Evolutionary conservation across 1,140 invertebrate species (phyloP), one percentile per base, ranked within the genome.

Genomic region (Drosophila tristis): DNA sequence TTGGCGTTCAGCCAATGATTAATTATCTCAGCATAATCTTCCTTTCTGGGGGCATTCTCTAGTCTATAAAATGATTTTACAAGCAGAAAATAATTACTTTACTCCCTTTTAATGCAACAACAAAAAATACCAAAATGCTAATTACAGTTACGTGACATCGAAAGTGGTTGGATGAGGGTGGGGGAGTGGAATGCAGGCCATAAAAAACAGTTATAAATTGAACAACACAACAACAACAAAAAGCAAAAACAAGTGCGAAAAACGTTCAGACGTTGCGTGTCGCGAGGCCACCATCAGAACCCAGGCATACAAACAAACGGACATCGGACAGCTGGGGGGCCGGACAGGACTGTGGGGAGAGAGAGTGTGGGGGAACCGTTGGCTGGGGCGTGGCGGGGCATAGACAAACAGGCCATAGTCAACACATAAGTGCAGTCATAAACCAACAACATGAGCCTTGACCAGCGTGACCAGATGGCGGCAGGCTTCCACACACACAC

Each of bases 201-300:
- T 76, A 76, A 73, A 85, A 77, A 62, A 65, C 72, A 70, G 60
- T 76, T 70, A 86, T 74, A 80, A 77, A 70, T 80, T 58, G 50
- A 45, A 13, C 23, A 4, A 13, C 1, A 13, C 0, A 35, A 35
- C 11, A 35, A 4, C 0, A 39, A 13, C 0, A 35, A 35, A 39
- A 13, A 35, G 4, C 43, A 25, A 31, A 76, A 77, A 62, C 47
- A 71, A 67, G 71, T 72, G 78, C 62, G 74, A 86, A 87, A 58
- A 75, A 80, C 44, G 57, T 45, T 62, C 20, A 20, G 26, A 65
- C 23, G 47, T 64, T 72, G 65, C 73, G 47, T 67, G 75, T 62
- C 45, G 74, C 63, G 59, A 49, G 43, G 50, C 55, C 64, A 11
- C 35, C 35, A 39, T 5, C 35, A 5, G 11, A 13, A 2, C 31